Percentiles rank a stretch among this genome's conserved stretches.
Evolutionary conservation across 2,113 vertebrate species (phyloP).

Genomic region (Maccullochella peelii): DNA sequence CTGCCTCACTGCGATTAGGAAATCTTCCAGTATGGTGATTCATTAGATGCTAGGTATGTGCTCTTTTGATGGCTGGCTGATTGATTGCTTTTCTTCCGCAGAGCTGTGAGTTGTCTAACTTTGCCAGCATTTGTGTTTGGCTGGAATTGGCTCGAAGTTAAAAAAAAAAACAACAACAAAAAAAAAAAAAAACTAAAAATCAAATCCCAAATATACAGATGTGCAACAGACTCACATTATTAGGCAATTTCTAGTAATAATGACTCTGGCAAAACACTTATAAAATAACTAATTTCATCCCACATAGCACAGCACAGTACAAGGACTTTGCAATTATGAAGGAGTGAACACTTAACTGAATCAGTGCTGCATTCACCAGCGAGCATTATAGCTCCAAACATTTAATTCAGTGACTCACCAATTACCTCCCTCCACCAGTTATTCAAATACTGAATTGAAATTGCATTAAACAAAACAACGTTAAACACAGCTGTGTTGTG

Average conservation of each 20-base stretch:
- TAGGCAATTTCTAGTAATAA: constrained; percentile 16
- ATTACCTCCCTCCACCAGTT: constrained; percentile 9
- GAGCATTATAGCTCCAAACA: not conserved
- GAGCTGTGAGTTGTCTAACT: constrained; percentile 41
- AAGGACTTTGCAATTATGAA: constrained; percentile 29
- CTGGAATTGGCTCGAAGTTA: constrained; percentile 1
- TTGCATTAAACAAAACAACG: not conserved
- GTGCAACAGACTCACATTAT: constrained; percentile 21
- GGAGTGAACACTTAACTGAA: constrained; percentile 25
- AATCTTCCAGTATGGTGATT: constrained; percentile 53
- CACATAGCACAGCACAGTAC: not conserved
- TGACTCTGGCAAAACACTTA: constrained; percentile 18
- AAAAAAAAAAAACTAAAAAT: not conserved
- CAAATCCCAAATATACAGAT: constrained; percentile 9
- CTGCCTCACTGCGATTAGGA: constrained; percentile 55
- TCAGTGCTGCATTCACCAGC: not conserved
- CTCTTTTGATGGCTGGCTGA: constrained; percentile 58
- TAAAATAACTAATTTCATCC: constrained; percentile 20
- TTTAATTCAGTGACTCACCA: constrained; percentile 21
- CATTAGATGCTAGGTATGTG: constrained; percentile 54
- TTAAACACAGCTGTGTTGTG: not conserved
- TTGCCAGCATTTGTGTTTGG: constrained; percentile 17
- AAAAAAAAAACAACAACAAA: not conserved
- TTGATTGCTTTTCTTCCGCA: constrained; percentile 55
- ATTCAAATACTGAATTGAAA: constrained; percentile 21